Evolutionary conservation across 2,888 invertebrate species (phyloP).

Genomic region (Lochmaea capreae): DNA sequence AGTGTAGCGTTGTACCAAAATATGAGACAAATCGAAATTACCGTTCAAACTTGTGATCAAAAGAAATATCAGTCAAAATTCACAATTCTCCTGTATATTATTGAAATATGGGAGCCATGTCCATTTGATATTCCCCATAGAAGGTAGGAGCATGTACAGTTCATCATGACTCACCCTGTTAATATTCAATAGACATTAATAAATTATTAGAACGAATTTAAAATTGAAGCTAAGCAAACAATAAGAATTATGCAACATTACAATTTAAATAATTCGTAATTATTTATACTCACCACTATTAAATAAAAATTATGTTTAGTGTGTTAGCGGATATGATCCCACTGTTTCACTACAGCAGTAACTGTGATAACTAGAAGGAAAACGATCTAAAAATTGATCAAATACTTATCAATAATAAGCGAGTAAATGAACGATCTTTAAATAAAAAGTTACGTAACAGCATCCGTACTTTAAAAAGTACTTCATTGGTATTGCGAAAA

Average conservation of each 20-base stretch:
- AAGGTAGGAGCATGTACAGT: too few species aligned
- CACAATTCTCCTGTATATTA: too few species aligned
- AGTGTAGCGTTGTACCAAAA: too few species aligned
- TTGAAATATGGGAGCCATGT: too few species aligned
- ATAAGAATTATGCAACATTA: neutral
- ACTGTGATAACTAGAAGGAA: constrained; percentile 1
- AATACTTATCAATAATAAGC: constrained; percentile 2
- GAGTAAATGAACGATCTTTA: neutral
- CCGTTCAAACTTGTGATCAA: too few species aligned
- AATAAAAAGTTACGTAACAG: neutral
- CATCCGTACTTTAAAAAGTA: neutral
- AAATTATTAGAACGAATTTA: too few species aligned
- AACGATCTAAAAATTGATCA: neutral
- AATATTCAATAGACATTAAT: too few species aligned
- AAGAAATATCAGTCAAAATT: too few species aligned
- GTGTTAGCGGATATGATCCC: neutral
- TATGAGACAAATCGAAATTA: too few species aligned
- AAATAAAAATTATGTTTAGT: neutral
- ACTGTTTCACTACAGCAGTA: constrained; percentile 5
- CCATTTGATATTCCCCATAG: too few species aligned
- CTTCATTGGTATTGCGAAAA: neutral
- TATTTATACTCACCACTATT: constrained; percentile 5
- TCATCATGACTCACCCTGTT: too few species aligned
- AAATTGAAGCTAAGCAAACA: neutral
- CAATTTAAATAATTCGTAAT: neutral